Percentiles rank a stretch among this genome's conserved stretches.
These are phyloP conservation scores for Leucoraja erinaceus DNA, from an alignment of 2,113 vertebrate genomes.

Conservation along the genomic window DNA sequence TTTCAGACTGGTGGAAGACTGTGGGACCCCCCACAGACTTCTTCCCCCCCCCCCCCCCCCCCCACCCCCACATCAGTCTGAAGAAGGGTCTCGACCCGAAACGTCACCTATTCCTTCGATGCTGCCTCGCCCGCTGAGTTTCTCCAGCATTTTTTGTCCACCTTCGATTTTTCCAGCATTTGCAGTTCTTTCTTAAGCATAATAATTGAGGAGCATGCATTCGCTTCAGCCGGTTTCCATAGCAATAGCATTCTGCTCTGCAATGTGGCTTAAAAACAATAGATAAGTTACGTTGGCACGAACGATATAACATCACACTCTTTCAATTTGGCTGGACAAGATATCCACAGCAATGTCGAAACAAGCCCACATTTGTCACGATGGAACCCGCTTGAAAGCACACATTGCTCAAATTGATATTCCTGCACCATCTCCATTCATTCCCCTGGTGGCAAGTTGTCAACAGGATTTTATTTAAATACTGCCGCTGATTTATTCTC, in stretches of 20 bases:
- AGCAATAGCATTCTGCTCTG: background rate
- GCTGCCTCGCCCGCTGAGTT: too few relatives aligned
- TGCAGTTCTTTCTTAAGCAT: too few relatives aligned
- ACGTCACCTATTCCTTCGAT: too few relatives aligned
- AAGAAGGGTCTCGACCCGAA: too few relatives aligned
- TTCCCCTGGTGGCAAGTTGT: background rate
- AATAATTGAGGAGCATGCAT: background rate
- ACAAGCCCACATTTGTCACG: background rate
- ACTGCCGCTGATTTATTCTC: background rate
- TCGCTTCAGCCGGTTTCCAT: background rate
- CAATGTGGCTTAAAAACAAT: background rate
- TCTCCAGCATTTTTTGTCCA: too few relatives aligned
- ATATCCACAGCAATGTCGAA: background rate
- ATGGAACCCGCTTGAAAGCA: background rate
- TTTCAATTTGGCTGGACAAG: background rate
- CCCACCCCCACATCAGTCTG: too few relatives aligned
- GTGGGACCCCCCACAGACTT: too few relatives aligned
- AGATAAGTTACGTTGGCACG: background rate
- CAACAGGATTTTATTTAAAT: background rate
- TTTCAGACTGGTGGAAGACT: too few relatives aligned
- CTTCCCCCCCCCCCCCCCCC: too few relatives aligned
- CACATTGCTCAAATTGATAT: background rate
- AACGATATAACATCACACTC: background rate
- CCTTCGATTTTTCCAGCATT: too few relatives aligned
- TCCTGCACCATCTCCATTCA: background rate